phyloP scores from a whole-genome alignment of 1,140 invertebrate species.

The Danaus melanippus region DNA sequence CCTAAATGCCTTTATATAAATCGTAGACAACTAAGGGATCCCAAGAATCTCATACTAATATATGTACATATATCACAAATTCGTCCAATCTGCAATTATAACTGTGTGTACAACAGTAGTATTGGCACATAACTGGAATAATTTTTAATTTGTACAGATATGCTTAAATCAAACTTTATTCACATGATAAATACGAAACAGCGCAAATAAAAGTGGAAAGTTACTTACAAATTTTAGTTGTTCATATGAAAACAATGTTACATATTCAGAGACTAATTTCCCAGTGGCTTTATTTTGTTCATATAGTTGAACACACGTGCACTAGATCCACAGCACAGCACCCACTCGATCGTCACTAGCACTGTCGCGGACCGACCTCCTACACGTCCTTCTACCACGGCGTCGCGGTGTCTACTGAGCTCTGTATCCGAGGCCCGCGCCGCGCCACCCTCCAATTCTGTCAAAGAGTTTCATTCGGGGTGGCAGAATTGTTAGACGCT shows the following conservation, averaged over 20 bases:
- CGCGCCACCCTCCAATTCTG: conserved; percentile 51
- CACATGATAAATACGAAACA: too few species aligned
- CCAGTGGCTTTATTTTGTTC: conserved; percentile 3
- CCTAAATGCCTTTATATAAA: conserved; percentile 23
- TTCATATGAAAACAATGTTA: conserved; percentile 2
- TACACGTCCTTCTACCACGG: conserved; percentile 33
- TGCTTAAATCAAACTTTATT: too few species aligned
- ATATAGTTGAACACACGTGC: conserved; percentile 15
- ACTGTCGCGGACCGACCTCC: conserved; percentile 22
- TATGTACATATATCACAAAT: conserved; percentile 23
- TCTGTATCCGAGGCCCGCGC: conserved; percentile 17
- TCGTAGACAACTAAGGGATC: conserved; percentile 21
- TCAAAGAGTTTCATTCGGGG: conserved; percentile 38
- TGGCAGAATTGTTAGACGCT: conserved; percentile 41
- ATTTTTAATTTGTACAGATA: too few species aligned
- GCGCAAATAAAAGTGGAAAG: too few species aligned
- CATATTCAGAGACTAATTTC: conserved; percentile 4
- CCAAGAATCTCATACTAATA: conserved; percentile 16
- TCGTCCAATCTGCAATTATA: conserved; percentile 1
- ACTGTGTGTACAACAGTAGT: too few species aligned
- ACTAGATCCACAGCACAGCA: conserved; percentile 51
- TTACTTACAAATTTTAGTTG: conserved; percentile 3
- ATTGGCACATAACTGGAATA: too few species aligned
- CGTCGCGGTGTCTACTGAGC: conserved; percentile 44
- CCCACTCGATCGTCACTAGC: conserved; percentile 50